Conservation (phyloP, 2,797 vertebrate genomes). For the Crenuchus spilurus region DNA sequence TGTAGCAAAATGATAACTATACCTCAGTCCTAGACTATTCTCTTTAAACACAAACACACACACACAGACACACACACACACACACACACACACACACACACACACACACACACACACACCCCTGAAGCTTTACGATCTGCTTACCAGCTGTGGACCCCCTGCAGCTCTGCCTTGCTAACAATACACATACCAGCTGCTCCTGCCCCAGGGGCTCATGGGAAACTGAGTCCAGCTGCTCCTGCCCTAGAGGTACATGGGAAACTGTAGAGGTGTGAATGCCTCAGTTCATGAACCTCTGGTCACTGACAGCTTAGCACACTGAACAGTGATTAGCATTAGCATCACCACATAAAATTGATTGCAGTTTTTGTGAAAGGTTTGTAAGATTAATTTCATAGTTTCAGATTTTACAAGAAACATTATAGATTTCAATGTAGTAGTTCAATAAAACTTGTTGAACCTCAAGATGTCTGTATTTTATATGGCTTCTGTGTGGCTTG, state of each 20-base stretch:
- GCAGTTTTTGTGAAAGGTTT: too few relatives aligned
- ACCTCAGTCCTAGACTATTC: too few relatives aligned
- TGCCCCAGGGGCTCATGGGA: not conserved
- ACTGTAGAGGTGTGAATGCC: conserved; percentile 1
- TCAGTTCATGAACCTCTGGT: not conserved
- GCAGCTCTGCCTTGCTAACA: not conserved
- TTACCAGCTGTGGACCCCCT: not conserved
- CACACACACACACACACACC: conserved; percentile 14
- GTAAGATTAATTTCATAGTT: too few relatives aligned
- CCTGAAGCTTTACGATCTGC: not conserved
- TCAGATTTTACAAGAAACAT: too few relatives aligned
- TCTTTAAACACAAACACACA: too few relatives aligned
- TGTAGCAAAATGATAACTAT: too few relatives aligned
- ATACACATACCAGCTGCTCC: not conserved
- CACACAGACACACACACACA: too few relatives aligned
- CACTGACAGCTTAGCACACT: not conserved
- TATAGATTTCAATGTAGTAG: too few relatives aligned
- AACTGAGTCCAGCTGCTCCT: not conserved
- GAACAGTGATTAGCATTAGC: not conserved
- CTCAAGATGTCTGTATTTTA: too few relatives aligned
- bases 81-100: not conserved
- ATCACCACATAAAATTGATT: not conserved
- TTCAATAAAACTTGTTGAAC: too few relatives aligned
- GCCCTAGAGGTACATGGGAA: conserved; percentile 12
- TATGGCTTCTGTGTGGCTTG: too few relatives aligned